Conservation (phyloP, 2,113 vertebrate genomes). For the Leuciscus idus region DNA sequence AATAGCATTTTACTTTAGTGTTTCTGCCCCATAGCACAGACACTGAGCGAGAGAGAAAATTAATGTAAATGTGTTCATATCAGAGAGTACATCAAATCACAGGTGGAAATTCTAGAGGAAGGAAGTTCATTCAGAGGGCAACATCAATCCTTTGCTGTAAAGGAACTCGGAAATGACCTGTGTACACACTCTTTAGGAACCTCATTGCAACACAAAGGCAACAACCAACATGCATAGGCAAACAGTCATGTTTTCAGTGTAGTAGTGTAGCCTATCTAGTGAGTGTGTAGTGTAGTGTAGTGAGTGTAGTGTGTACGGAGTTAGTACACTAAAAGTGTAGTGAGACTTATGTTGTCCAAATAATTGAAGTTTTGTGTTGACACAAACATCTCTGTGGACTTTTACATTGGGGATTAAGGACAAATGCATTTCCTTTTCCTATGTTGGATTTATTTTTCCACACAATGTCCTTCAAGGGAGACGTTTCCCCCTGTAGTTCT, state of each 20-base stretch:
- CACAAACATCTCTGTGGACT: slow-evolving; percentile 5
- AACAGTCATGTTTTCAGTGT: too few species aligned
- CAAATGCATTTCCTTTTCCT: not conserved
- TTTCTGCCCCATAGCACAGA: not conserved
- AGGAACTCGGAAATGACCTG: not conserved
- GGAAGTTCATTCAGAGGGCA: slow-evolving; percentile 13
- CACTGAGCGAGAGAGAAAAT: not conserved
- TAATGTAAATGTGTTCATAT: not conserved
- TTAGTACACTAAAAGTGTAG: not conserved
- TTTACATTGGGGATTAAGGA: not conserved
- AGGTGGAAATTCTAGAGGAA: not conserved
- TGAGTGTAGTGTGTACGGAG: too few species aligned
- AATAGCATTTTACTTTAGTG: not conserved
- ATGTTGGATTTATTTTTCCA: not conserved
- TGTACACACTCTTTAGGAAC: not conserved
- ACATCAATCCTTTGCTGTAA: not conserved
- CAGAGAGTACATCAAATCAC: not conserved
- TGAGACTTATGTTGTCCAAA: not conserved
- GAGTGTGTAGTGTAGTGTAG: too few species aligned
- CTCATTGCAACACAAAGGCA: not conserved
- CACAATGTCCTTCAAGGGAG: not conserved
- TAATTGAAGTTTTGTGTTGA: slow-evolving; percentile 4
- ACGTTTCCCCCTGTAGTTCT: not conserved
- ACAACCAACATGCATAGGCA: not conserved
- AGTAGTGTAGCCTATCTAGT: too few species aligned